Evolutionary conservation across 1,140 invertebrate genomes (phyloP).

Genomic region (Acromyrmex echinatior): DNA sequence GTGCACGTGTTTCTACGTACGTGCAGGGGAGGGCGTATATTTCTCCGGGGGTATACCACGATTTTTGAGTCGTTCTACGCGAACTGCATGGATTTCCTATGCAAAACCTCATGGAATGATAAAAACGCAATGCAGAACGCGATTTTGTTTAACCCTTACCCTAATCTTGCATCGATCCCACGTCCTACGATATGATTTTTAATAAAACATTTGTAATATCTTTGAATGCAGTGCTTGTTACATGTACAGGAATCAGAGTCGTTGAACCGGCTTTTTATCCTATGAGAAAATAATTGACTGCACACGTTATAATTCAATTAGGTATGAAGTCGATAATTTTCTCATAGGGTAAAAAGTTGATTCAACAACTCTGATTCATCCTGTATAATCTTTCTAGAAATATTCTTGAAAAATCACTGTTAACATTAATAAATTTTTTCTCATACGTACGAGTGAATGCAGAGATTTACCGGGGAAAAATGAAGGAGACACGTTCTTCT

Average conservation of each 20-base stretch:
- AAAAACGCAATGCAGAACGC: constrained; percentile 30
- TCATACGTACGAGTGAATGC: not conserved
- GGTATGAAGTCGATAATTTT: no score
- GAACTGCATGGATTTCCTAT: constrained; percentile 48
- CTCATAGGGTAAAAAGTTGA: no score
- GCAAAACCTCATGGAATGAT: constrained; percentile 23
- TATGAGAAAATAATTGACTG: no score
- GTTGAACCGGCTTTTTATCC: no score
- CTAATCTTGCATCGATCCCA: constrained; percentile 20
- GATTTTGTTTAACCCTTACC: constrained; percentile 26
- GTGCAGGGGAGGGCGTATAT: constrained; percentile 48
- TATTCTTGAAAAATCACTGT: constrained; percentile 31
- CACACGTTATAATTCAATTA: no score
- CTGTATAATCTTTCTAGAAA: not conserved
- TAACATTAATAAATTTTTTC: not conserved
- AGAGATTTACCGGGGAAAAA: constrained; percentile 1
- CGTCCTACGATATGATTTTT: constrained; percentile 3
- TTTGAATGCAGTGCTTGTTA: not conserved
- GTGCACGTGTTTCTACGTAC: constrained; percentile 65
- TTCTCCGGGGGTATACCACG: constrained; percentile 42
- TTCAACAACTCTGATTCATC: no score
- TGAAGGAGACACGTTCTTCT: constrained; percentile 6
- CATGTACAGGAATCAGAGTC: no score
- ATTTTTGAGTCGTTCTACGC: constrained; percentile 58
- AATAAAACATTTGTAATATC: constrained; percentile 2